Percentiles rank a stretch among this genome's conserved stretches.
Conservation (phyloP, 2,888 invertebrate genomes). For the Flexamia atlantica region DNA sequence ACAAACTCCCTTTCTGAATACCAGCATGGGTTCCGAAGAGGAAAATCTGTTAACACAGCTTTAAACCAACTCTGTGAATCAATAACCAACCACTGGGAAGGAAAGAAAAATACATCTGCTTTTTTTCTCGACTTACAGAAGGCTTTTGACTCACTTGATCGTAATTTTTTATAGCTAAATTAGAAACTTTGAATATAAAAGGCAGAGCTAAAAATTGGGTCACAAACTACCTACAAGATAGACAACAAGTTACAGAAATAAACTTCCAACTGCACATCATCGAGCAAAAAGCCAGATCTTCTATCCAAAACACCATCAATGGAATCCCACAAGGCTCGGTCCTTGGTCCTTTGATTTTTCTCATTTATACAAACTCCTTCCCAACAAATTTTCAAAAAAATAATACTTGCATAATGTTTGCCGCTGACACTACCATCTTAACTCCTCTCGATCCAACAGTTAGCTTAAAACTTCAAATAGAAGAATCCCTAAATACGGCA, state of each 20-base stretch:
- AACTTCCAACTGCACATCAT: neutral
- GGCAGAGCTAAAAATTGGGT: neutral
- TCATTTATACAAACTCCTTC: slow-evolving; percentile 2
- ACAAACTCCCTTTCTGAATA: no score
- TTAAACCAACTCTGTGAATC: neutral
- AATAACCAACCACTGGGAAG: neutral
- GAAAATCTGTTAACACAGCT: no score
- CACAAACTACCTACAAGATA: neutral
- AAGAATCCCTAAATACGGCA: neutral
- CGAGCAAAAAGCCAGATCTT: neutral
- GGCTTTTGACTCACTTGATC: neutral
- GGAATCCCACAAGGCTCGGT: neutral
- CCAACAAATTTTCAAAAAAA: neutral
- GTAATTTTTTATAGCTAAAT: neutral
- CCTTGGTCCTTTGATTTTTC: neutral
- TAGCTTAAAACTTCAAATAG: neutral
- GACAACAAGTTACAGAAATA: neutral
- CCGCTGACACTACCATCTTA: neutral
- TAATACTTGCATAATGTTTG: neutral
- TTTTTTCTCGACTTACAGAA: neutral
- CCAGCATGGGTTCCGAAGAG: no score
- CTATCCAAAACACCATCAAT: neutral
- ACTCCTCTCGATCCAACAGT: neutral
- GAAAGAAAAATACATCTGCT: neutral
- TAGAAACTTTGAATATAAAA: neutral